These are phyloP conservation scores for Fragum sueziense DNA, from an alignment of 2,888 invertebrate species.

Conservation along the genomic window DNA sequence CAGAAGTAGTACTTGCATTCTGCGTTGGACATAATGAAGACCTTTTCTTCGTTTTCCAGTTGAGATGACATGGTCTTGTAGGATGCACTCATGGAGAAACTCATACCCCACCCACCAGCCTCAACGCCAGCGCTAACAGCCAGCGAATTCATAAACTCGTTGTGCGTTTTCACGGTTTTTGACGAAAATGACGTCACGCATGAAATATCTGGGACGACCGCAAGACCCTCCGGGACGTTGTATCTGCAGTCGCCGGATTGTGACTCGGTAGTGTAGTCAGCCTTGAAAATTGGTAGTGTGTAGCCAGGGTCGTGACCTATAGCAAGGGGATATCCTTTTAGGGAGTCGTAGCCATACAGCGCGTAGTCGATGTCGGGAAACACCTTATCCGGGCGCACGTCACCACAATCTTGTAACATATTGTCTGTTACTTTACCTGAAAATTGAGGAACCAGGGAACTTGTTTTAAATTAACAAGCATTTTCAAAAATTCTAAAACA, in stretches of 20 bases:
- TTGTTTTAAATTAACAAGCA: too few species aligned
- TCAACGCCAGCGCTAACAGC: conserved; percentile 20
- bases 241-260: conserved; percentile 48
- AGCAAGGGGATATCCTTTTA: conserved; percentile 44
- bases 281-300: conserved; percentile 47
- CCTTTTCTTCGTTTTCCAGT: conserved; percentile 32
- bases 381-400: conserved; percentile 19
- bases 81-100: conserved; percentile 41
- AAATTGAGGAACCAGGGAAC: too few species aligned
- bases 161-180: conserved; percentile 20
- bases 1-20: conserved; percentile 44
- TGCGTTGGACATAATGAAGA: conserved; percentile 40
- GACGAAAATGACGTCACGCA: conserved; percentile 48
- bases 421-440: too few species aligned
- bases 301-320: conserved; percentile 55
- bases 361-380: conserved; percentile 54
- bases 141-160: conserved; percentile 28
- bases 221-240: conserved; percentile 32
- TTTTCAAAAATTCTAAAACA: too few species aligned
- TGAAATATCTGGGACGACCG: conserved; percentile 42
- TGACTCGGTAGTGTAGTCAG: conserved; percentile 23
- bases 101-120: conserved; percentile 28
- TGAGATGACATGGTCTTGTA: conserved; percentile 31
- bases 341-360: conserved; percentile 44
- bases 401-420: conserved; percentile 38